Evolutionary conservation across 2,888 invertebrate species (phyloP), one percentile per base, ranked within the genome.

Genomic region (Lydus trimaculatus): DNA sequence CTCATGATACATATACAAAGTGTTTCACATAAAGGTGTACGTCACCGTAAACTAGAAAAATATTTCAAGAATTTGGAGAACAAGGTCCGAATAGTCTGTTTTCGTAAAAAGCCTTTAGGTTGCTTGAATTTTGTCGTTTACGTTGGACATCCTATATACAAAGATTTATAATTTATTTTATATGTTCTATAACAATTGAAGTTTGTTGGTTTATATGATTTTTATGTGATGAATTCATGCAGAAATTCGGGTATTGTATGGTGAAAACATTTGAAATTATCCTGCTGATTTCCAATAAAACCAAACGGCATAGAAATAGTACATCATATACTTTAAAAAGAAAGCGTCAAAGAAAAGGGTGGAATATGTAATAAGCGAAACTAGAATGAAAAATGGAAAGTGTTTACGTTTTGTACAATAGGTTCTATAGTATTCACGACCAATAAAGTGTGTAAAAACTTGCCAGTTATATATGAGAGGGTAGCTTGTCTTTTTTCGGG

Each of bases 341-440:
- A 67, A 72, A 63, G 70, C 62, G 71, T 63, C 58, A 63, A 63
- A 61, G 65, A 67, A 69, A 68, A 65, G 67, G 68, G 70, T 48
- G 20, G 48, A 48, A 48, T 48, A 48, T 48, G 70, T 67, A 69
- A 73, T 74, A 76, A 75, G 20, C 7, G 69, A 71, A 69, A 64
- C 43, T 76, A 74, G 72, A 76, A 76, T 74, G 75, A 71, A 71
- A 71, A 72, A 73, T 73, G 72, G 65, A 75, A 73, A 74, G 69
- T 76, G 75, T 74, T 76, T 75, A 73, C 74, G 71, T 72, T 69
- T 70, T 71, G 43, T 73, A 69, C 71, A 69, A 75, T 71, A 64
- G 66, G 61, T 71, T 66, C 66, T 59, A 17, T 36, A n/a, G n/a
- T 63, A 61, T 64, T 61, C 59, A 63, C 33, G 69, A 36, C 73